A percentile compares a stretch with the other conserved stretches of the same genome.
These are phyloP conservation scores for Puffinus mauretanicus DNA, from an alignment of 2,113 vertebrate species.

Conservation along the genomic window DNA sequence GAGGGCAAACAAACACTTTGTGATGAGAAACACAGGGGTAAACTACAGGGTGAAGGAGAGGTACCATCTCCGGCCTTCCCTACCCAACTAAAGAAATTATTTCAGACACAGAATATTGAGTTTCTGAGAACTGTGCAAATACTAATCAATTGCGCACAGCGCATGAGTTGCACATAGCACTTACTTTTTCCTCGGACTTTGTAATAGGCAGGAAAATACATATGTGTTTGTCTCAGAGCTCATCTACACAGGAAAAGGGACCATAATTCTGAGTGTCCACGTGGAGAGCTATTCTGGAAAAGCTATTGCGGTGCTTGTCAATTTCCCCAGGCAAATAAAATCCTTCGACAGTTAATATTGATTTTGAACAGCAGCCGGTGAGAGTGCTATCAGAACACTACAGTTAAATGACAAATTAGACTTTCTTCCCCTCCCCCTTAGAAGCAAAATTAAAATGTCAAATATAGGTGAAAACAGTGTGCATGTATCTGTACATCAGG, in stretches of 20 bases:
- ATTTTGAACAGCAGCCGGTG: not conserved
- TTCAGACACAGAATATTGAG: not conserved
- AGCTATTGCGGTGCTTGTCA: not conserved
- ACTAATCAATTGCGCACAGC: not conserved
- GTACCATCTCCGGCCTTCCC: not conserved
- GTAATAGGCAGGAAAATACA: not conserved
- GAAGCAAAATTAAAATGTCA: not conserved
- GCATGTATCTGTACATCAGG: not conserved
- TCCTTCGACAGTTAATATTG: not conserved
- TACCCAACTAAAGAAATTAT: not conserved
- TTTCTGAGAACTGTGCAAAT: not conserved
- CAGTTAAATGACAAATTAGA: not conserved
- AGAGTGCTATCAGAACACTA: not conserved
- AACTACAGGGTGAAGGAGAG: not conserved
- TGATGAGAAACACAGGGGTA: not conserved
- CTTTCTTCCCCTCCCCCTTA: not conserved
- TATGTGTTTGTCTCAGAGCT: not conserved
- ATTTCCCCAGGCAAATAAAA: slow-evolving; percentile 8
- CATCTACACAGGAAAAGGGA: not conserved
- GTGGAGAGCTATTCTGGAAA: not conserved
- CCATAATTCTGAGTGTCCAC: not conserved
- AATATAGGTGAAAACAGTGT: not conserved
- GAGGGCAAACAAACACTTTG: not conserved
- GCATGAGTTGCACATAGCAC: not conserved
- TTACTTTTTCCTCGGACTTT: not conserved